phyloP scores from a whole-genome alignment of 2,797 vertebrate species.

The Margarornis squamiger region DNA sequence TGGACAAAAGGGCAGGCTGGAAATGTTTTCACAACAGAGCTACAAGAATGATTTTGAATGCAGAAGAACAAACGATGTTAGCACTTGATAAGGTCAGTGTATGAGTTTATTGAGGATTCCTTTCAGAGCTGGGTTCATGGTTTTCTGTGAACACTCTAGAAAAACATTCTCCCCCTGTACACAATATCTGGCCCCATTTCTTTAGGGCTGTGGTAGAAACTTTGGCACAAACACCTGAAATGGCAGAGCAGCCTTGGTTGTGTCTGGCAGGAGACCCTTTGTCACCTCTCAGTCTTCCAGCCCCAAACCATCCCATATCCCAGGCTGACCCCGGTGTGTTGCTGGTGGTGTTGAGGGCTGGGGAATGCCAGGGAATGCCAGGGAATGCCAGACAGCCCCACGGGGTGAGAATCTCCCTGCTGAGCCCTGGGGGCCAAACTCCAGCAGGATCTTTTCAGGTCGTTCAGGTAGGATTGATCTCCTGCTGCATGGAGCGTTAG shows the following conservation, averaged over 20 bases:
- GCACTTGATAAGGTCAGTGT: background rate
- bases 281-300: background rate
- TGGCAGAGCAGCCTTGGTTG: background rate
- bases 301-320: background rate
- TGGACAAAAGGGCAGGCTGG: accelerated
- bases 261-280: background rate
- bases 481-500: background rate
- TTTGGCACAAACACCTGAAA: background rate
- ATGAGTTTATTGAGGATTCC: background rate
- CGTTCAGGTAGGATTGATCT: background rate
- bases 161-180: accelerated
- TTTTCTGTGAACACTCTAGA: background rate
- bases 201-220: background rate
- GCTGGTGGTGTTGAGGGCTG: background rate
- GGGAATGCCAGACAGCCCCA: background rate
- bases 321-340: accelerated
- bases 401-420: background rate
- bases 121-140: background rate
- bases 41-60: background rate
- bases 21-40: background rate
- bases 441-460: background rate
- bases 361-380: background rate
- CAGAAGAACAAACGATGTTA: background rate
- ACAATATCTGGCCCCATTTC: background rate
- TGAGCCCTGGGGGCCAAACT: background rate